Evolutionary conservation across 2,888 invertebrate genomes (phyloP).

Genomic region (Platypus cylindrus): DNA sequence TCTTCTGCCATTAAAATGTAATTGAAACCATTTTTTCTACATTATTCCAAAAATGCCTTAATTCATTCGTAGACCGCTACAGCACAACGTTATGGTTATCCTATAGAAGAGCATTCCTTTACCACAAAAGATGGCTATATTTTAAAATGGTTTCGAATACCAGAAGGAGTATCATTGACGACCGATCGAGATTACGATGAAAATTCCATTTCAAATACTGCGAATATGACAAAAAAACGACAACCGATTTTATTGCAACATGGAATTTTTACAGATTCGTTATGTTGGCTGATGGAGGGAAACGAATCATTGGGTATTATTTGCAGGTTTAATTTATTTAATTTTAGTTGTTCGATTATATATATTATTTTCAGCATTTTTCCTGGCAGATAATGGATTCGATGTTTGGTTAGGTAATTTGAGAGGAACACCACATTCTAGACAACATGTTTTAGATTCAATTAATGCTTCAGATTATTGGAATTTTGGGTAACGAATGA

Average conservation of each 20-base stretch:
- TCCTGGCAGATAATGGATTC: slow-evolving; percentile 49
- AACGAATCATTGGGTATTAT: slow-evolving; percentile 19
- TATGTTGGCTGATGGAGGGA: slow-evolving; percentile 19
- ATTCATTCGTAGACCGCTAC: slow-evolving; percentile 7
- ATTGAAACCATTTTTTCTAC: no score
- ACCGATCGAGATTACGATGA: not conserved
- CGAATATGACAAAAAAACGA: no score
- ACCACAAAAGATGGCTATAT: slow-evolving; percentile 70
- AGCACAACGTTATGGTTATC: slow-evolving; percentile 45
- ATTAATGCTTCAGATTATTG: slow-evolving; percentile 48
- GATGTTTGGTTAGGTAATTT: slow-evolving; percentile 72
- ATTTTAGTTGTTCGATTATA: not conserved
- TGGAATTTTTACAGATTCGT: slow-evolving; percentile 17
- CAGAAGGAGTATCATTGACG: slow-evolving; percentile 8
- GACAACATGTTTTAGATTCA: slow-evolving; percentile 43
- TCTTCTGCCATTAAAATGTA: not conserved
- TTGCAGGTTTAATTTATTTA: slow-evolving; percentile 3
- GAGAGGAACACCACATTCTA: slow-evolving; percentile 61
- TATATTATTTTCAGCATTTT: slow-evolving; percentile 40
- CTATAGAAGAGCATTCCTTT: slow-evolving; percentile 51
- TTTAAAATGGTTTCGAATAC: slow-evolving; percentile 36
- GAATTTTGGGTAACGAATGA: slow-evolving; percentile 45
- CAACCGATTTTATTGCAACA: slow-evolving; percentile 20
- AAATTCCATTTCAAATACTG: no score
- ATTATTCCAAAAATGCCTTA: not conserved